Evolutionary conservation across 2,113 vertebrate species (phyloP), one percentile per base, ranked within the genome.

Genomic region (Centrocercus urophasianus): DNA sequence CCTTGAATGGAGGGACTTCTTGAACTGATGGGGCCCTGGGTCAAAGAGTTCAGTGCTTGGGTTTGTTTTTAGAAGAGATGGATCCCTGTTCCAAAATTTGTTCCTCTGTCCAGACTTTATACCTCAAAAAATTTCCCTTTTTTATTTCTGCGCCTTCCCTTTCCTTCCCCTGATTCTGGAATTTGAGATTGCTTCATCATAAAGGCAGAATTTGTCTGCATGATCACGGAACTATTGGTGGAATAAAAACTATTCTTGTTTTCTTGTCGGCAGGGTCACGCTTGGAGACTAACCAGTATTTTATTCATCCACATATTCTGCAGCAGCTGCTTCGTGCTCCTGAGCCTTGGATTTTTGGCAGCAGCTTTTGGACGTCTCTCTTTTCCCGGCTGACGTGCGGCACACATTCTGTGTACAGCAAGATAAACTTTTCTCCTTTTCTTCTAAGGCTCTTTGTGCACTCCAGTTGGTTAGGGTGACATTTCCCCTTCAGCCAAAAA

Each of bases 41-140:
- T 93, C 85, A 93, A 88, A 89, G 73, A 83, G 79, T 93, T 95
- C 95, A 95, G 19, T 83, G 72, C 86, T 93, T 90, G 85, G 75
- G 65, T 91, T 95, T 88, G 38, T 8, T 94, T 93, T 85, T 30
- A 83, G 70, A 64, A 45, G 15, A 70, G 60, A 61, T 30, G 10
- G 69, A 86, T 64, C 43, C 0, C 0, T 70, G 48, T 72, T 92
- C 32, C 50, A 50, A 90, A 94, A 91, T 95, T 71, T 20, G 32
- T 83, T 81, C 36, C 57, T 63, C 8, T 40, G 59, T 92, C 83
- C 27, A 28, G 24, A 61, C n/a, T 77, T 77, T 69, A 3, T 65
- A 27, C 57, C 57, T 86, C 43, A 22, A 19, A 21, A 17, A 15
- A n/a, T 65, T 52, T 77, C 48, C 38, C 47, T 75, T 70, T 38